Conservation (phyloP, 2,888 invertebrate species). For the Leuctra nigra region DNA sequence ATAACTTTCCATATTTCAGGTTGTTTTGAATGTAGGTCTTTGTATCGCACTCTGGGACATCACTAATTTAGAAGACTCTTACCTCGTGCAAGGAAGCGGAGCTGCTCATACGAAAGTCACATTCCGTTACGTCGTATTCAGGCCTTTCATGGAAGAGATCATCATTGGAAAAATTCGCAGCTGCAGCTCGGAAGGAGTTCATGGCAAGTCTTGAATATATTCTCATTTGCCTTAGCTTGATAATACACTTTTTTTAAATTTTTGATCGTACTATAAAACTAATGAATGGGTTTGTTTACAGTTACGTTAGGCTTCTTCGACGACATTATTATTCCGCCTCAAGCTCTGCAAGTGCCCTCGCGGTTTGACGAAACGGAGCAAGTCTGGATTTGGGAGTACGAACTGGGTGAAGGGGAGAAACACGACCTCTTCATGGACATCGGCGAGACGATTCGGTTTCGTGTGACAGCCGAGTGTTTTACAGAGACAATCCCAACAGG, state of each 20-base stretch:
- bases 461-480: constrained; percentile 83
- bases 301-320: constrained; percentile 95
- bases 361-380: constrained; percentile 87
- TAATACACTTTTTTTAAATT: constrained; percentile 19
- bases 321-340: constrained; percentile 90
- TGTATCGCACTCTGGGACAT: constrained; percentile 93
- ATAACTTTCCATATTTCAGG: constrained; percentile 47
- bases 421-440: constrained; percentile 92
- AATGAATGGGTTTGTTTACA: constrained; percentile 41
- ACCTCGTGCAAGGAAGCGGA: constrained; percentile 92
- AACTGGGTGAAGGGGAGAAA: constrained; percentile 66
- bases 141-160: constrained; percentile 91
- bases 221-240: not conserved
- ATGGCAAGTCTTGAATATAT: constrained; percentile 48
- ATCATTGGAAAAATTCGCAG: constrained; percentile 88
- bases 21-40: constrained; percentile 88
- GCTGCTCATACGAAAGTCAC: constrained; percentile 89
- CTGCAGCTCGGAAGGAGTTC: constrained; percentile 86
- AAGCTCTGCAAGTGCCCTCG: constrained; percentile 87
- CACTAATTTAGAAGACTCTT: constrained; percentile 79
- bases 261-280: not conserved
- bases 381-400: constrained; percentile 96
- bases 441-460: constrained; percentile 79
- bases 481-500: constrained; percentile 77
- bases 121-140: constrained; percentile 91